phyloP scores from a whole-genome alignment of 2,113 vertebrate species.

The Lepisosteus oculatus region DNA sequence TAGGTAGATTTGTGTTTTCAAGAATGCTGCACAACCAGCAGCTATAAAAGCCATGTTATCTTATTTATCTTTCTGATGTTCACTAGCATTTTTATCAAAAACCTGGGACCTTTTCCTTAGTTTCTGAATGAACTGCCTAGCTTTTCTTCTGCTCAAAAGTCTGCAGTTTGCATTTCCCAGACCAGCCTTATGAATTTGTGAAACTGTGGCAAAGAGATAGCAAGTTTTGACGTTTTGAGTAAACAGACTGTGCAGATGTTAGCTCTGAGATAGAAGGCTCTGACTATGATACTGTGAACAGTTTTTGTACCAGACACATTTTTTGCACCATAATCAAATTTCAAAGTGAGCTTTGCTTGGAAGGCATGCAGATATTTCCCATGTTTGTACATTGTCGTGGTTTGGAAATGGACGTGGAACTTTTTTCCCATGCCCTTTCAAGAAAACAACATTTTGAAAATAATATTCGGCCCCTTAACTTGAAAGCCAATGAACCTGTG shows the following conservation, averaged over 20 bases:
- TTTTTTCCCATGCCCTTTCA: too few relatives aligned
- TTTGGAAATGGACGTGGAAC: too few relatives aligned
- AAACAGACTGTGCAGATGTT: slow-evolving; percentile 44
- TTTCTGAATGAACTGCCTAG: too few relatives aligned
- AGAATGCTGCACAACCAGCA: slow-evolving; percentile 10
- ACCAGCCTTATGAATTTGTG: not conserved
- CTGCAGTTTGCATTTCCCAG: slow-evolving; percentile 1
- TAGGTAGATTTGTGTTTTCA: slow-evolving; percentile 53
- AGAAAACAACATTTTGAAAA: too few relatives aligned
- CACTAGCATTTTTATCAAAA: not conserved
- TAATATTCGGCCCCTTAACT: too few relatives aligned
- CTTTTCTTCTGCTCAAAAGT: not conserved
- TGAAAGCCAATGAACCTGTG: too few relatives aligned
- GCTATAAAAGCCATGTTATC: not conserved
- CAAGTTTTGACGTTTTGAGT: slow-evolving; percentile 22
- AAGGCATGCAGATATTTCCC: too few relatives aligned
- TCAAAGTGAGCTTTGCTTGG: not conserved
- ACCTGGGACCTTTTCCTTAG: not conserved
- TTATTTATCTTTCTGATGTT: slow-evolving; percentile 31
- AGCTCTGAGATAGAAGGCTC: slow-evolving; percentile 38
- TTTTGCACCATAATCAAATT: not conserved
- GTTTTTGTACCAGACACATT: not conserved
- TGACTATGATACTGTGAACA: not conserved
- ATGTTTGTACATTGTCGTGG: too few relatives aligned
- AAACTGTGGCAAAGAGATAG: not conserved